Percentiles rank a stretch among this genome's conserved stretches.
Evolutionary conservation across 2,888 invertebrate species (phyloP).

Genomic region (Blastobasis adustella): DNA sequence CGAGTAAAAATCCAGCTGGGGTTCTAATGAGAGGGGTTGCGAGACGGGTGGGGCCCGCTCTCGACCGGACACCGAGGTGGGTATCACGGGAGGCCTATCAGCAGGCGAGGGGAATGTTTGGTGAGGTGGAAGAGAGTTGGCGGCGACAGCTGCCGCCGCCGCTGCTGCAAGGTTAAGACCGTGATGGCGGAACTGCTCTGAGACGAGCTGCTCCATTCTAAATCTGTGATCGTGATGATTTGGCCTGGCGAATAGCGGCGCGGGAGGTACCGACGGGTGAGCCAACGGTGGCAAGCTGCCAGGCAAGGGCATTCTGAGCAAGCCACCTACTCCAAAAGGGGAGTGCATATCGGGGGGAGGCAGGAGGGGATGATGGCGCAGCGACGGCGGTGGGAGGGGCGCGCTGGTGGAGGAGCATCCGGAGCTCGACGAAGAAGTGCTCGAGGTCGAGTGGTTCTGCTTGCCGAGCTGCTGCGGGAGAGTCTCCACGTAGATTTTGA

Average conservation of each 20-base stretch:
- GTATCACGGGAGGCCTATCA: constrained; percentile 71
- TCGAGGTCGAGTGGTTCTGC: constrained; percentile 75
- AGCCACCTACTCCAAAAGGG: constrained; percentile 82
- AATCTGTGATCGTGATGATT: constrained; percentile 85
- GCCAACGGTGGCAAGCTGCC: constrained; percentile 76
- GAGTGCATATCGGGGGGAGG: constrained; percentile 84
- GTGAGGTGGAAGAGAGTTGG: constrained; percentile 77
- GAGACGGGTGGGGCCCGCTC: constrained; percentile 69
- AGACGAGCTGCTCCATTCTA: constrained; percentile 89
- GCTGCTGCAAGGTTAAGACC: constrained; percentile 85
- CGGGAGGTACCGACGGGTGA: constrained; percentile 81
- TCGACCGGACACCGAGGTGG: constrained; percentile 67
- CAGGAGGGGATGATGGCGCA: constrained; percentile 79
- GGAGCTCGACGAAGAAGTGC: constrained; percentile 74
- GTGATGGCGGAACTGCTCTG: constrained; percentile 87
- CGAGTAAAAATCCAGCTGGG: constrained; percentile 99
- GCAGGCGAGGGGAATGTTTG: constrained; percentile 77
- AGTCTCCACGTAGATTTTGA: constrained; percentile 91
- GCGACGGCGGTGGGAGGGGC: constrained; percentile 75
- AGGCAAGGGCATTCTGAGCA: constrained; percentile 85
- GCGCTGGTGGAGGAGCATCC: constrained; percentile 70
- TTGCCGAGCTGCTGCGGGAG: constrained; percentile 56
- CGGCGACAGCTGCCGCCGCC: constrained; percentile 81
- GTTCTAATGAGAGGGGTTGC: constrained; percentile 84
- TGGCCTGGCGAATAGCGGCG: constrained; percentile 85